Evolutionary conservation across 2,797 vertebrate species (phyloP).

Genomic region (Epinephelus awoara): DNA sequence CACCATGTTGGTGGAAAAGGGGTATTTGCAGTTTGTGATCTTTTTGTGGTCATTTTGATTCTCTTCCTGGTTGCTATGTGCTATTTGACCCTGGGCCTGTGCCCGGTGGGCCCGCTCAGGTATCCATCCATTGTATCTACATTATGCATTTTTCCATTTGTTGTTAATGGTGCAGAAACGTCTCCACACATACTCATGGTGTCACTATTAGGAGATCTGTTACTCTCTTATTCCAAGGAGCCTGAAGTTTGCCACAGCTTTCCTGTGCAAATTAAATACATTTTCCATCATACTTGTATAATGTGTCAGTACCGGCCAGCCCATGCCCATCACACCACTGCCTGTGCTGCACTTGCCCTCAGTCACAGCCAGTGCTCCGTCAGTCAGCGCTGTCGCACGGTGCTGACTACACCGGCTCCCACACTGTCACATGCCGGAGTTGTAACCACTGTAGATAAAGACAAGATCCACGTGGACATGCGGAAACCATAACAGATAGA

Average conservation of each 20-base stretch:
- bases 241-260: not conserved
- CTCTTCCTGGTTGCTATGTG: too few relatives aligned
- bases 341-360: not conserved
- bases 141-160: not conserved
- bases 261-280: not conserved
- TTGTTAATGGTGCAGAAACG: not conserved
- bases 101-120: too few relatives aligned
- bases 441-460: not conserved
- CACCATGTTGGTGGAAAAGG: too few relatives aligned
- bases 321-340: not conserved
- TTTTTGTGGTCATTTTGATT: too few relatives aligned
- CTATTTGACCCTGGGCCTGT: too few relatives aligned
- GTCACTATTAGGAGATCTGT: not conserved
- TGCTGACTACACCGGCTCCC: not conserved
- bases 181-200: not conserved
- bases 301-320: not conserved
- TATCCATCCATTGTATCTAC: not conserved
- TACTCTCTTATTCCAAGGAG: not conserved
- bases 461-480: not conserved
- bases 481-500: not conserved
- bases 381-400: constrained; percentile 21
- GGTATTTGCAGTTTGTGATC: too few relatives aligned
- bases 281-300: not conserved
- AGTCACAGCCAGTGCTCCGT: not conserved
- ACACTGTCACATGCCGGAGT: constrained; percentile 21